Percentiles rank a stretch among this genome's conserved stretches.
phyloP scores from a whole-genome alignment of 2,888 invertebrate species.

The Mesorhabditis spiculigera region DNA sequence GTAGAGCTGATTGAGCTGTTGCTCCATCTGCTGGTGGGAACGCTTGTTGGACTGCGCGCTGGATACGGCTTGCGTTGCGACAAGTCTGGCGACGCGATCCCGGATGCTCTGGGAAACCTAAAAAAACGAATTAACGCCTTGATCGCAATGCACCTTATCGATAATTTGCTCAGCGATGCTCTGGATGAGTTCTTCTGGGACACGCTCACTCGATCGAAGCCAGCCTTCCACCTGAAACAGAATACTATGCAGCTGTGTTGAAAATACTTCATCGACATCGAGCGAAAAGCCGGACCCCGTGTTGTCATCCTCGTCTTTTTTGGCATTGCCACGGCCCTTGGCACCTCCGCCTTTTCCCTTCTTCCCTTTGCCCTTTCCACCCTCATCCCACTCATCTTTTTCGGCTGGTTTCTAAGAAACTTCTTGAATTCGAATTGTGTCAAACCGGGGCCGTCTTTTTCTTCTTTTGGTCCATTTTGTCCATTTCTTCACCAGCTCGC shows the following conservation, averaged over 20 bases:
- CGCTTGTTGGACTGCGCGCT: slow-evolving; percentile 27
- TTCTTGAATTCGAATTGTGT: neutral
- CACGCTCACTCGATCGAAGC: slow-evolving; percentile 15
- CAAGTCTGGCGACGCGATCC: slow-evolving; percentile 21
- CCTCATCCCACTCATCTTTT: slow-evolving; percentile 4
- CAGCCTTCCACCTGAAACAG: slow-evolving; percentile 18
- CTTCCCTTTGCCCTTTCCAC: neutral
- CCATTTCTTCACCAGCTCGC: neutral
- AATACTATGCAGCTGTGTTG: too few species aligned
- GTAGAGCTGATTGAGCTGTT: slow-evolving; percentile 28
- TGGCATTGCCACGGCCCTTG: neutral
- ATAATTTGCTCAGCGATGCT: slow-evolving; percentile 16
- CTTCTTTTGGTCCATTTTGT: neutral
- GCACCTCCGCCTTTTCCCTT: neutral
- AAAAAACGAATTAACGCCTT: slow-evolving; percentile 1
- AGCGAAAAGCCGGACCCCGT: too few species aligned
- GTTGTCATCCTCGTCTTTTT: neutral
- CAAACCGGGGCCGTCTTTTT: neutral
- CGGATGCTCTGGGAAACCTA: slow-evolving; percentile 16
- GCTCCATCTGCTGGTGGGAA: slow-evolving; percentile 27
- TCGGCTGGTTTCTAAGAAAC: neutral
- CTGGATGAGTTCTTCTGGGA: slow-evolving; percentile 28
- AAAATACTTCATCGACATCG: too few species aligned
- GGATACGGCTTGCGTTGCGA: slow-evolving; percentile 20
- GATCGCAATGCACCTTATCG: neutral